phyloP scores from a whole-genome alignment of 2,797 vertebrate genomes.

The Amniataba percoides region DNA sequence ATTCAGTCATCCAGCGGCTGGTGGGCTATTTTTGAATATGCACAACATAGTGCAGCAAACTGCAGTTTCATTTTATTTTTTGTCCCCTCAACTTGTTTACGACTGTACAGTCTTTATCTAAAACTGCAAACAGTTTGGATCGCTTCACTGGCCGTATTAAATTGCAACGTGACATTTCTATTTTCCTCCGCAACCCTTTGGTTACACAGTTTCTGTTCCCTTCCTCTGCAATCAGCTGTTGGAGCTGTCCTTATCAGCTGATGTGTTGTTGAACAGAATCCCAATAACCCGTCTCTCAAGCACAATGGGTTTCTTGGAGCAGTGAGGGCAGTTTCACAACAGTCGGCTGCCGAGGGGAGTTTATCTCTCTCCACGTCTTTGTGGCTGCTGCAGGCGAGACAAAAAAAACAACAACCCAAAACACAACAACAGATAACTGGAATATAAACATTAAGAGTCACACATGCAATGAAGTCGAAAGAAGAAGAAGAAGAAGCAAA shows the following conservation, averaged over 20 bases:
- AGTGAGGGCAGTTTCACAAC: constrained; percentile 9
- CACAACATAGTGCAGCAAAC: not conserved
- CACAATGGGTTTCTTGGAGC: not conserved
- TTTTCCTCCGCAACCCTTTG: constrained; percentile 19
- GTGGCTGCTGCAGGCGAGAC: constrained; percentile 3
- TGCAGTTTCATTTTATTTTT: not conserved
- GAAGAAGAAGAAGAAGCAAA: constrained; percentile 15
- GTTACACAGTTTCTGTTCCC: not conserved
- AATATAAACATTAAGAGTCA: constrained; percentile 14
- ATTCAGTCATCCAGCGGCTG: not conserved
- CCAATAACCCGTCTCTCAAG: not conserved
- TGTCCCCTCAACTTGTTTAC: not conserved
- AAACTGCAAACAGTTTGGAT: not conserved
- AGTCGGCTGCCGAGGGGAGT: not conserved
- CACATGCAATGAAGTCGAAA: constrained; percentile 25
- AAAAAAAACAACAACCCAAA: too few relatives aligned
- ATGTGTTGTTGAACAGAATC: constrained; percentile 9
- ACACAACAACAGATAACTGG: not conserved
- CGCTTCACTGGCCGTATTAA: too few relatives aligned
- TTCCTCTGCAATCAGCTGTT: constrained; percentile 7
- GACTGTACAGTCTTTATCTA: not conserved
- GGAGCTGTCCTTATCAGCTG: constrained; percentile 18
- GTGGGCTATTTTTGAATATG: not conserved
- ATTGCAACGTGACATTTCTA: not conserved
- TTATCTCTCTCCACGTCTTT: constrained; percentile 3